Conservation (phyloP, 2,113 vertebrate species). For the Nothobranchius furzeri region DNA sequence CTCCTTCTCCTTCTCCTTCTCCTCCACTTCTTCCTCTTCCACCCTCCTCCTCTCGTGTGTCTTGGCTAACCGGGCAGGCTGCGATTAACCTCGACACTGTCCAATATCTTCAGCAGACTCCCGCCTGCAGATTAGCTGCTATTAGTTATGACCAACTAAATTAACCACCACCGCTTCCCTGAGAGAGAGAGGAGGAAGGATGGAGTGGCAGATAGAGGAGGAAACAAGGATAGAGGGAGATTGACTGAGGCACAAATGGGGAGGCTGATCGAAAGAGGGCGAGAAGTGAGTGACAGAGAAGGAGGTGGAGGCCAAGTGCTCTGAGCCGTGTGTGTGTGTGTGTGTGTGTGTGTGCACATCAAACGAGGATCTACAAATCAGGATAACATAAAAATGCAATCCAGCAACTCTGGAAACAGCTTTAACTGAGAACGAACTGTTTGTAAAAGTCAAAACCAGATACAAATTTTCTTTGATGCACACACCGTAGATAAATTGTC, state of each 20-base stretch:
- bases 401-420: constrained; percentile 9
- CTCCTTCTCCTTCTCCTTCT: constrained; percentile 57
- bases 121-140: constrained; percentile 98
- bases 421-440: background rate
- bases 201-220: constrained; percentile 77
- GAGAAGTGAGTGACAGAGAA: constrained; percentile 43
- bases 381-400: constrained; percentile 8
- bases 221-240: constrained; percentile 17
- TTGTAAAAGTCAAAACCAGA: too few relatives aligned
- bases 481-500: constrained; percentile 1
- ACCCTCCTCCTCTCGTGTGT: constrained; percentile 84
- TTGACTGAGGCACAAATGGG: constrained; percentile 55
- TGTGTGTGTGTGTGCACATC: constrained; percentile 67
- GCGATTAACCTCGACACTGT: constrained; percentile 99
- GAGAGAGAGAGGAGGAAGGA: constrained; percentile 83
- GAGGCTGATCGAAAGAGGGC: constrained; percentile 71
- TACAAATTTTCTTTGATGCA: background rate
- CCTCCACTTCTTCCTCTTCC: constrained; percentile 54
- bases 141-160: constrained; percentile 99
- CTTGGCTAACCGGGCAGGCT: constrained; percentile 98
- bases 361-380: constrained; percentile 26
- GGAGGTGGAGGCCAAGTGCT: constrained; percentile 60
- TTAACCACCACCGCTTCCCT: constrained; percentile 92
- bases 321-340: constrained; percentile 23
- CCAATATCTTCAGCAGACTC: constrained; percentile 99